Evolutionary conservation across 2,797 vertebrate genomes (phyloP), one percentile per base, ranked within the genome.

Genomic region (Otolemur crassicaudatus): DNA sequence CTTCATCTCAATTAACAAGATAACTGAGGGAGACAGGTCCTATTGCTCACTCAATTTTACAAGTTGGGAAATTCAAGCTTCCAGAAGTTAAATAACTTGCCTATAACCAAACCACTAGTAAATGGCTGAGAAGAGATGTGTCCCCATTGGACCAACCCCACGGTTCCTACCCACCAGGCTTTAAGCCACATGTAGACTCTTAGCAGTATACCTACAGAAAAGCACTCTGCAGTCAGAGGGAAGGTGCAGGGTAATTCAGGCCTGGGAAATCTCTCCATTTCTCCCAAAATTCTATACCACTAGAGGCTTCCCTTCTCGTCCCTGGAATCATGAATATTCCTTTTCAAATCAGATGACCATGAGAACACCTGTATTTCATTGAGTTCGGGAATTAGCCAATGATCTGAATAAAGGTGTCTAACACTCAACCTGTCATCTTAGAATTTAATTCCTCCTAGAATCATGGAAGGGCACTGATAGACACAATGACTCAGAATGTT

Each of bases 371-470:
- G 17, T 10, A 29, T 88, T 75, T 65, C 27, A 88, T 70, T 84
- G 67, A 27, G 22, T 75, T 79, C 12, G 37, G 31, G 6, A 83
- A 72, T 14, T 89, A 53, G 29, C 19, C 34, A 19, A 31, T 37
- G 77, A 31, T 76, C 65, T 85, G 76, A 87, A 73, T 7, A 61
- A 49, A 76, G 43, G 25, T 23, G 53, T 29, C 69, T 58, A 49
- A 19, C 49, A 46, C 31, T 91, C 82, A 46, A 0, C 65, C 63
- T 69, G 63, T 90, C 70, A 69, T 85, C 75, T 96, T 80, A 67
- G 79, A 83, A 82, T 14, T 92, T 80, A 89, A 75, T 92, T 87
- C 53, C 85, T 80, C 31, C 61, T 49, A 34, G 60, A 75, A 80
- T 43, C 79, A 70, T 34, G 16, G 82, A 63, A 95, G 25, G 34